Evolutionary conservation across 2,888 invertebrate genomes (phyloP).

Genomic region (Noctua comes): DNA sequence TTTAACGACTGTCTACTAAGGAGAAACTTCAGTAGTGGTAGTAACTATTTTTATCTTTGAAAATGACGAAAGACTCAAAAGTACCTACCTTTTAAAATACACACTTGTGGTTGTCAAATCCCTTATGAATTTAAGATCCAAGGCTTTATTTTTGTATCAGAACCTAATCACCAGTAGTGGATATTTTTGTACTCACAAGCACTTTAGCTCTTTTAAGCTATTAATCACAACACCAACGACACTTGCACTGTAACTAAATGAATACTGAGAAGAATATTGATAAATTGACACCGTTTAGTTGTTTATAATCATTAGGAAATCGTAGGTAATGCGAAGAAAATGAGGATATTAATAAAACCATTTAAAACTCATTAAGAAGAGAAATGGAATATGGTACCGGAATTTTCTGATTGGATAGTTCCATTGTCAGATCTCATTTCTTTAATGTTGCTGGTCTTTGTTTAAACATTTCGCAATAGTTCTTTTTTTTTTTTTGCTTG

Average conservation of each 20-base stretch:
- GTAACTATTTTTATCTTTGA: background rate
- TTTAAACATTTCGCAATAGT: no score
- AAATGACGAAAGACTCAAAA: background rate
- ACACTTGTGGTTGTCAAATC: background rate
- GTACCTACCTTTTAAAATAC: conserved; percentile 11
- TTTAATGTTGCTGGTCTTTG: no score
- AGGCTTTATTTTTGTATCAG: background rate
- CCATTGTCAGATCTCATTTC: background rate
- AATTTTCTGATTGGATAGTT: conserved; percentile 26
- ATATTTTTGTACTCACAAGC: conserved; percentile 2
- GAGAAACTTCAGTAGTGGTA: background rate
- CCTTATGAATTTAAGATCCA: background rate
- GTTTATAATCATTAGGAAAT: conserved; percentile 32
- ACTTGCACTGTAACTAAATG: conserved; percentile 25
- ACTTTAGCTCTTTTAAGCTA: background rate
- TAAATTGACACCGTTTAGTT: conserved; percentile 1
- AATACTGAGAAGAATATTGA: conserved; percentile 31
- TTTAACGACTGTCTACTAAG: background rate
- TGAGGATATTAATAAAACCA: conserved; percentile 31
- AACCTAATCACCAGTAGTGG: no score
- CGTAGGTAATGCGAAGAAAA: conserved; percentile 18
- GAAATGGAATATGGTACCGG: conserved; percentile 18
- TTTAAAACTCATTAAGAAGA: conserved; percentile 49
- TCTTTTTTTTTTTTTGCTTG: background rate
- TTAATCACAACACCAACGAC: conserved; percentile 7